Base-by-base conservation (phyloP, 2,888 invertebrate genomes). In the Xylota sylvarum region DNA sequence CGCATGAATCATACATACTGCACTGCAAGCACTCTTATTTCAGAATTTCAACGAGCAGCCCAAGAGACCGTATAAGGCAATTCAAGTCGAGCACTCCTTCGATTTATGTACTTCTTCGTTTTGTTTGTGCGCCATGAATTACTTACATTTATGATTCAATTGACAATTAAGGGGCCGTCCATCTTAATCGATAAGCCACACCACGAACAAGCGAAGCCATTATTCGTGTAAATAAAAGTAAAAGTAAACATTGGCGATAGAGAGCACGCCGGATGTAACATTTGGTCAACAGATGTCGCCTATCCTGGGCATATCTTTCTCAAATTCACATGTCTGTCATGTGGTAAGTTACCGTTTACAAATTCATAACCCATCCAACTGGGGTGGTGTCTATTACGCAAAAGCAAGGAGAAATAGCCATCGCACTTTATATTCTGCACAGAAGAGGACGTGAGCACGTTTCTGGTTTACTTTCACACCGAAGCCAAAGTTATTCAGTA, bases 381-480 rank as follows among this genome's bases (percentile, higher is more conserved):
- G 32, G 55, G 32, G 55, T 6, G 17, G 23, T 10, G 48, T 65
- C 58, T 60, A 73, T 83, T 83, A 58, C 67, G 70, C 35, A 58
- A 77, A 46, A 23, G 19, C 52, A 17, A 19, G 40, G 10, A 67
- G 37, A 40, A 60, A 58, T 73, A 56, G 55, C 43, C 52, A 46
- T 52, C 65, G 23, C 72, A 78, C 23, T 83, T 79, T 14, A 40
- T 79, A 84, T 84, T 79, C 83, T 72, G 46, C 55, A 40, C 37
- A 37, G 52, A 67, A 17, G 30, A 43, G n/a, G 72, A 55, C 48
- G 5, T 19, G 9, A 7, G 35, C 35, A 56, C 62, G 55, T 79
- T 78, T 72, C 50, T 83, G 64, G 70, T 65, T 79, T 62, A 73
- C 83, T 84, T 84, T 79, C 73, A 37, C 67, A 40, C 40, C 19